Conservation (phyloP, 2,797 vertebrate genomes). For the Ataeniobius toweri region DNA sequence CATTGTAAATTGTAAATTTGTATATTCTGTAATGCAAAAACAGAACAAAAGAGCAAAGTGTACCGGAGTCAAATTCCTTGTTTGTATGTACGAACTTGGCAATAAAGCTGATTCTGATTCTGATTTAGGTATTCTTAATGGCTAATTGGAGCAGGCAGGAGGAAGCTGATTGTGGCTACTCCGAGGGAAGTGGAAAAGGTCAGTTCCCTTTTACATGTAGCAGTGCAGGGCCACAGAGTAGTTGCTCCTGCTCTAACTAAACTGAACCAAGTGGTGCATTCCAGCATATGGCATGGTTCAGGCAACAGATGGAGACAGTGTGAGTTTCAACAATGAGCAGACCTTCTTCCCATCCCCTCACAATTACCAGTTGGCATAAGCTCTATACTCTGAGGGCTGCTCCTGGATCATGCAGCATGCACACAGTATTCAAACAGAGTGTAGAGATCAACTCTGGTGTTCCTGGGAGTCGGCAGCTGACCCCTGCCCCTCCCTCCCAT, state of each 20-base stretch:
- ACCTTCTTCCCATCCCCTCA: slow-evolving; percentile 28
- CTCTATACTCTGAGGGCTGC: slow-evolving; percentile 18
- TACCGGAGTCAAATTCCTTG: no score
- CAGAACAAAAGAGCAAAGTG: no score
- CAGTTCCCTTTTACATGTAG: slow-evolving; percentile 38
- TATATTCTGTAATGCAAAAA: no score
- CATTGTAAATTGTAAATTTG: no score
- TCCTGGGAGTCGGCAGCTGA: slow-evolving; percentile 65
- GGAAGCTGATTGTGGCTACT: slow-evolving; percentile 38
- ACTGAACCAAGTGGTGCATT: slow-evolving; percentile 59
- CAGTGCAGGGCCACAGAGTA: slow-evolving; percentile 14
- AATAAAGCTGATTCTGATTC: no score
- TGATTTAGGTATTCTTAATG: slow-evolving; percentile 13
- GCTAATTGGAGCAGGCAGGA: slow-evolving; percentile 30
- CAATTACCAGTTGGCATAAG: slow-evolving; percentile 24
- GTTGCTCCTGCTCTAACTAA: slow-evolving; percentile 43
- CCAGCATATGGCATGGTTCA: slow-evolving; percentile 70
- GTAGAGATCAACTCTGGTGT: slow-evolving; percentile 53
- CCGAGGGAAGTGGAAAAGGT: slow-evolving; percentile 45
- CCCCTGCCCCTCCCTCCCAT: slow-evolving; percentile 49
- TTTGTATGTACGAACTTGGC: no score
- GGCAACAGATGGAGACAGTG: slow-evolving; percentile 68
- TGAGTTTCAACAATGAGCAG: slow-evolving; percentile 48
- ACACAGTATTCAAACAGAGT: slow-evolving; percentile 16
- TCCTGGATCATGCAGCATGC: slow-evolving; percentile 17